Evolutionary conservation across 2,797 vertebrate species (phyloP).

Genomic region (Anas bahamensis): DNA sequence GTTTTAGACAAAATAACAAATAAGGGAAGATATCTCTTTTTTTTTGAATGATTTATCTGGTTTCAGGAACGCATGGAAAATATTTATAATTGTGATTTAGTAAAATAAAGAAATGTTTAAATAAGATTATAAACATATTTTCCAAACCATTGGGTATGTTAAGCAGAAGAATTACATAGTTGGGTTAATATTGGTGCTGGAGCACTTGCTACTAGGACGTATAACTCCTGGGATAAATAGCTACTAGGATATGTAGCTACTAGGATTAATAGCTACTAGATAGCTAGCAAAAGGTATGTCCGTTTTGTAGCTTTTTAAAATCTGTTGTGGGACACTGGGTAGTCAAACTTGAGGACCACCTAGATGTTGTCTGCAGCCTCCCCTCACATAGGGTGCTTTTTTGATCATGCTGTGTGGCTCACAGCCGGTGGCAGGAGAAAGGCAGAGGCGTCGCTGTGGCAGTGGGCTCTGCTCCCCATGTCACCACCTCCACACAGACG

Average conservation of each 20-base stretch:
- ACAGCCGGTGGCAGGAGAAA: rapidly evolving
- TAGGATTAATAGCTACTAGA: background rate
- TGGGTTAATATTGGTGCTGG: background rate
- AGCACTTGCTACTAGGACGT: background rate
- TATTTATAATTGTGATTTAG: background rate
- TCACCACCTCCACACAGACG: background rate
- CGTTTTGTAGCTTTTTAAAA: background rate
- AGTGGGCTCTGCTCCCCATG: background rate
- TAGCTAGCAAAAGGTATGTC: background rate
- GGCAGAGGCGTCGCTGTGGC: background rate
- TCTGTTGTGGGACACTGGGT: background rate
- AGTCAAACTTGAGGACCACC: background rate
- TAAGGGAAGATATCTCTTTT: background rate
- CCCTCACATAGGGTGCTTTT: background rate
- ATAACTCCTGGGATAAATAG: no score
- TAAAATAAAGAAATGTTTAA: background rate
- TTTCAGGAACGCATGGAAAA: background rate
- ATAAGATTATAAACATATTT: background rate
- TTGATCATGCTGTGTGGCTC: background rate
- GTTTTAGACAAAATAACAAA: background rate
- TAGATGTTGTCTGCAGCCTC: background rate
- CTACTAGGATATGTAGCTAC: no score
- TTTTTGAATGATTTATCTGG: background rate
- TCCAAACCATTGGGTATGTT: background rate
- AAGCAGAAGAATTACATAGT: background rate